A percentile compares a stretch with the other conserved stretches of the same genome.
Evolutionary conservation across 2,888 invertebrate genomes (phyloP).

Genomic region (Sylvicola cinctus): DNA sequence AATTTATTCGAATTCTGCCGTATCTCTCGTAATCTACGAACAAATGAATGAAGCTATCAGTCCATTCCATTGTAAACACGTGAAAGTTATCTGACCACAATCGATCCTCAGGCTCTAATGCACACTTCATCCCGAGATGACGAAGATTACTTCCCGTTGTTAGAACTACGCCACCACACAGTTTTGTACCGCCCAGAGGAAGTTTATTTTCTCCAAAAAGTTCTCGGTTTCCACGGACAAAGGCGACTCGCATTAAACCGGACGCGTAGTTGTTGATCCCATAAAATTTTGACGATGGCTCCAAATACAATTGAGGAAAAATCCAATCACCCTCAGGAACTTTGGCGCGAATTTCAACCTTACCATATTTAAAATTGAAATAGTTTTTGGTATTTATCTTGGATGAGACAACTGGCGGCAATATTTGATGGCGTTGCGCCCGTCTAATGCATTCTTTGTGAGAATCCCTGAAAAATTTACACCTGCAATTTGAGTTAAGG

Average conservation of each 20-base stretch:
- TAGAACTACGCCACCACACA: conserved; percentile 16
- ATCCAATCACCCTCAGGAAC: conserved; percentile 61
- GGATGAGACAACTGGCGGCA: conserved; percentile 47
- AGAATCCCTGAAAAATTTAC: too few relatives aligned
- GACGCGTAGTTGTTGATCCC: conserved; percentile 36
- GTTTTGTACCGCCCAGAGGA: conserved; percentile 14
- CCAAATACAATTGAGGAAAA: too few relatives aligned
- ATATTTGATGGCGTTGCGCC: too few relatives aligned
- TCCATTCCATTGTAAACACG: conserved; percentile 48
- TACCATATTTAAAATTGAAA: conserved; percentile 49
- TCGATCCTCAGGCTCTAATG: too few relatives aligned
- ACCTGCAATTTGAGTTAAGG: too few relatives aligned
- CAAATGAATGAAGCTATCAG: conserved; percentile 13
- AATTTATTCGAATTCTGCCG: conserved; percentile 24
- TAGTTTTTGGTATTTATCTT: conserved; percentile 35
- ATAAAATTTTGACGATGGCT: conserved; percentile 40
- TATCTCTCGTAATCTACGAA: conserved; percentile 34
- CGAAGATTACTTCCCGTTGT: conserved; percentile 18
- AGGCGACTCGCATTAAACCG: conserved; percentile 53
- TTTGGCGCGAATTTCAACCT: conserved; percentile 44
- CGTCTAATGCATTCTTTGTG: too few relatives aligned
- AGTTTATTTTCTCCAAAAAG: conserved; percentile 12
- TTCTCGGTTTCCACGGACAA: conserved; percentile 38
- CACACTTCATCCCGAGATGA: conserved; percentile 22
- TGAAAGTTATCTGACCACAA: conserved; percentile 47